Base-by-base conservation (phyloP, 2,888 invertebrate genomes). In the Monoplex corrugatus region DNA sequence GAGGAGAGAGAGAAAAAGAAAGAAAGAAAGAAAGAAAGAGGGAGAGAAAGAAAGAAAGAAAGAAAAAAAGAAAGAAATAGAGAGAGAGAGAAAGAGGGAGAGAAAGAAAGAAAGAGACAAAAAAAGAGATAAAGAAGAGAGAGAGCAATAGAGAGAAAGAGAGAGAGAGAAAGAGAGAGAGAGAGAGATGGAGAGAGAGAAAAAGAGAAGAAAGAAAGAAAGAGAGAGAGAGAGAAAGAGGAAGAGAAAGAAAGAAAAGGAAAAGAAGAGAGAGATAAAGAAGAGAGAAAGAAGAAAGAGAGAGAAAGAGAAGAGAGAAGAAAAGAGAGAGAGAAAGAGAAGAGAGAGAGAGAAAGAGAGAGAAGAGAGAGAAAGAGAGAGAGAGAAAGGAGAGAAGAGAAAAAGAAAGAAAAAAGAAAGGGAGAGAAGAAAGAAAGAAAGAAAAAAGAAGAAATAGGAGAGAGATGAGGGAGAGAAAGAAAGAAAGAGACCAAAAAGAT, bases 331-430 rank as follows among this genome's bases (percentile, higher is more conserved):
- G 57, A 57, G 57, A 57, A 10, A 57, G 57, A n/a, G n/a, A n/a
- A n/a, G n/a, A 57, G 57, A 57, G 57, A 57, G 10, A 57, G 57
- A 68, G 10, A 57, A n/a, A 68, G 68, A 68, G 68, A 68, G 68
- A 68, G 68, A 57, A 68, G 68, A 68, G 68, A 68, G 68, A 68
- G 68, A 68, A n/a, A 68, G 68, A 68, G 68, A 68, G 68, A 68
- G 28, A 10, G 68, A 10, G 68, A 3, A n/a, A 68, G 28, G 63
- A 63, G 63, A 23, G 23, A 23, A 23, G 63, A 63, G 63, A 63
- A 28, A 63, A 63, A 23, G 3, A 3, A 3, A 23, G 63, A 23
- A 28, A 63, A 3, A 63, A 8, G 28, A 19, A n/a, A n/a, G n/a
- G n/a, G n/a, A n/a, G n/a, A n/a, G n/a, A n/a, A n/a, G n/a, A n/a